phyloP scores from a whole-genome alignment of 2,113 vertebrate species.

The Elanoides forficatus region DNA sequence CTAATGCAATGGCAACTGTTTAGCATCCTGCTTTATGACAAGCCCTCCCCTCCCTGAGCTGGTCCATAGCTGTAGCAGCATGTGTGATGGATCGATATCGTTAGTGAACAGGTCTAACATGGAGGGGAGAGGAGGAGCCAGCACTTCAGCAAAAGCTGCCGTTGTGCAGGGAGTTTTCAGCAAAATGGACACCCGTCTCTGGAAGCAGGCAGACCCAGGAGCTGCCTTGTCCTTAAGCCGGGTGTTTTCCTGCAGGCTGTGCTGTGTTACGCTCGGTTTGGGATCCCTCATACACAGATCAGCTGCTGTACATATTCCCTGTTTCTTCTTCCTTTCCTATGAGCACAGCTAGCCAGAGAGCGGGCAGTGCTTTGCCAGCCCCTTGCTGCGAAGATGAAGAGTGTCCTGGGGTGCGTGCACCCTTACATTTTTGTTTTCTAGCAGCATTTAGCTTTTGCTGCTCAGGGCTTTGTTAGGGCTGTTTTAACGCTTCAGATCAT shows the following conservation, averaged over 20 bases:
- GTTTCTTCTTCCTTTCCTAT: neutral
- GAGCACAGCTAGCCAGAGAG: neutral
- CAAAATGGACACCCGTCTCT: neutral
- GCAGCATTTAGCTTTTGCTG: neutral
- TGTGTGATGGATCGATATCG: neutral
- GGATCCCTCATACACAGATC: neutral
- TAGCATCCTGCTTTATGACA: neutral
- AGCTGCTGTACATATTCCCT: neutral
- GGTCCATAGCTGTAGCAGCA: neutral
- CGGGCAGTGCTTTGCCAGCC: neutral
- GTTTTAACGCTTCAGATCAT: neutral
- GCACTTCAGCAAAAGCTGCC: neutral
- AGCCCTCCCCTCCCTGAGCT: neutral
- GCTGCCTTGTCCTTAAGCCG: neutral
- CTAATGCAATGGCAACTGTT: neutral
- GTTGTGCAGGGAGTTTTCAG: neutral
- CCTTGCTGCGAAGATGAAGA: neutral
- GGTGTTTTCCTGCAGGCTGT: rapidly evolving
- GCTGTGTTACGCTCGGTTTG: neutral
- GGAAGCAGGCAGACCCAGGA: neutral
- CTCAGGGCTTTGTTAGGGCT: neutral
- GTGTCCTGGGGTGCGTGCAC: neutral
- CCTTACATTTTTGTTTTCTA: rapidly evolving
- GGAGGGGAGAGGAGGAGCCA: constrained; percentile 38
- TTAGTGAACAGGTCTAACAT: neutral